Percentiles rank a stretch among this genome's conserved stretches.
These are phyloP conservation scores for Calameuta idolon DNA, from an alignment of 2,888 invertebrate species.

Conservation along the genomic window DNA sequence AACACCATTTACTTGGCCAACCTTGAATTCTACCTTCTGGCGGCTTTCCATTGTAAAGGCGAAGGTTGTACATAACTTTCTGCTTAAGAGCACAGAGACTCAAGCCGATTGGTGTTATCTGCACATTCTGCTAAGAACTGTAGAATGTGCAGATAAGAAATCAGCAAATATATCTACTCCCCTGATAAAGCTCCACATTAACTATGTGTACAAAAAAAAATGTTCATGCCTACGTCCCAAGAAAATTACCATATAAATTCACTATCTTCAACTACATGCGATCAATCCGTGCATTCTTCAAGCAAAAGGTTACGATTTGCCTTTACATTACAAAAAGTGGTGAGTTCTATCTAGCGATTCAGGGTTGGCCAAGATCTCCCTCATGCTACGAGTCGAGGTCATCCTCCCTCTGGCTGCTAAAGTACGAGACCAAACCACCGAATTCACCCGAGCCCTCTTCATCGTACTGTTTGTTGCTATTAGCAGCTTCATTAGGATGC, in stretches of 20 bases:
- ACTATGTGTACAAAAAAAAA: constrained; percentile 7
- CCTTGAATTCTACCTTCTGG: constrained; percentile 31
- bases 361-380: constrained; percentile 58
- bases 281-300: constrained; percentile 3
- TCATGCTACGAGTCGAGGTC: constrained; percentile 83
- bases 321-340: neutral
- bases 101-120: neutral
- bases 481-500: constrained; percentile 40
- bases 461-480: constrained; percentile 65
- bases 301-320: constrained; percentile 1
- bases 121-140: neutral
- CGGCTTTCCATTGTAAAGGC: constrained; percentile 27
- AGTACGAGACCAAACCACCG: constrained; percentile 91
- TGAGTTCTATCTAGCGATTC: constrained; percentile 14
- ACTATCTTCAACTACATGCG: neutral
- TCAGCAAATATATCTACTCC: constrained; percentile 6
- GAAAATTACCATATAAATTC: neutral
- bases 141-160: neutral
- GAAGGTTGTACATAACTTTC: constrained; percentile 36
- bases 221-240: constrained; percentile 10
- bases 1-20: constrained; percentile 38
- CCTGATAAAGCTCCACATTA: constrained; percentile 15
- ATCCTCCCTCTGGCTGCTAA: constrained; percentile 90
- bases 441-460: constrained; percentile 80
- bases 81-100: constrained; percentile 42